Percentiles rank a stretch among this genome's conserved stretches.
These are phyloP conservation scores for Leptopilina drosophilae DNA, from an alignment of 2,888 invertebrate species.

Conservation along the genomic window DNA sequence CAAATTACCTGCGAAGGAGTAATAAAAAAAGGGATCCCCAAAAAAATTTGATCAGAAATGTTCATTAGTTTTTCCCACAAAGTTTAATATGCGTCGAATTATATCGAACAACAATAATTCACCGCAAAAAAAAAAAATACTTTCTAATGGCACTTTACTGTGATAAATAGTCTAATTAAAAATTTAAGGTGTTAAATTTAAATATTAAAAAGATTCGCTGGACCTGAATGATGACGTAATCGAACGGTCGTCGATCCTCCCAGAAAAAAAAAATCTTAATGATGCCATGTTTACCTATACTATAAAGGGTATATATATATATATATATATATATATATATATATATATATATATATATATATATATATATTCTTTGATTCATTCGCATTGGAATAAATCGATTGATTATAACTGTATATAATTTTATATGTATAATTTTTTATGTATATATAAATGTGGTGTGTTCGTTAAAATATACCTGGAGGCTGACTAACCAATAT, in stretches of 20 bases:
- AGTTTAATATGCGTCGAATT: too few relatives aligned
- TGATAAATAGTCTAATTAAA: background rate
- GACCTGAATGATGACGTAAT: constrained; percentile 61
- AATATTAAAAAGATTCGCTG: background rate
- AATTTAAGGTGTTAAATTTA: constrained; percentile 45
- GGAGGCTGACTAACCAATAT: constrained; percentile 11
- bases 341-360: constrained; percentile 43
- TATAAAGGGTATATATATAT: constrained; percentile 30
- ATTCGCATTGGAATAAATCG: constrained; percentile 58
- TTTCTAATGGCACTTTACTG: too few relatives aligned
- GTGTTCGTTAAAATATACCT: constrained; percentile 30
- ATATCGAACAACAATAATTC: too few relatives aligned
- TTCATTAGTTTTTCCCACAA: too few relatives aligned
- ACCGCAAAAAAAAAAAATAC: too few relatives aligned
- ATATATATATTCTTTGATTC: constrained; percentile 58
- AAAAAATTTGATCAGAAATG: too few relatives aligned
- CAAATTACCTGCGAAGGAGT: too few relatives aligned
- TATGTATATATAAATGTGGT: background rate
- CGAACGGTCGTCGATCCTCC: constrained; percentile 66
- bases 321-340: constrained; percentile 17
- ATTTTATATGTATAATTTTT: too few relatives aligned
- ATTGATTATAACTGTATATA: background rate
- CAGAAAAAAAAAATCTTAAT: constrained; percentile 52
- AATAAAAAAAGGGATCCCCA: too few relatives aligned
- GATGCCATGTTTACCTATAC: constrained; percentile 37